Evolutionary conservation across 2,888 invertebrate species (phyloP), one percentile per base, ranked within the genome.

Genomic region (Drosophila melanosoma): DNA sequence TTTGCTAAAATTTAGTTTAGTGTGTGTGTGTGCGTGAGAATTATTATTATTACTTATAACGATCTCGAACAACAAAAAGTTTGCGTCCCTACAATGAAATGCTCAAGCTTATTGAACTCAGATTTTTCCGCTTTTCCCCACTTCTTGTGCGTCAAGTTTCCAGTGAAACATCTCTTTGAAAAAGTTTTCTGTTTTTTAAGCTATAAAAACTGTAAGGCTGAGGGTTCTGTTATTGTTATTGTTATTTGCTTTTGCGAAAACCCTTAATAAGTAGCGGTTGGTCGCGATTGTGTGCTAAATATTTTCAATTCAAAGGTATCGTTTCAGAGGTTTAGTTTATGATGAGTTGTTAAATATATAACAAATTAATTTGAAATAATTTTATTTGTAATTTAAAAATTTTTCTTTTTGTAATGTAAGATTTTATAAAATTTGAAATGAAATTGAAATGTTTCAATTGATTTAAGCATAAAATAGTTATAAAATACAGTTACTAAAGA

Each of bases 61-160:
- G 59, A 77, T 73, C 67, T 48, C 42, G 38, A 36, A 35, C 15
- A 68, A 70, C 58, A 51, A 69, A 83, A 82, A 84, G 60, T 74
- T 74, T 70, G 36, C 60, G 56, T 49, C 1, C 61, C 56, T 63
- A 54, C 56, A 70, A 38, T 38, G 59, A 42, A 57, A 65, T 57
- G 62, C 63, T 74, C 51, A 65, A 64, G 71, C 73, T 78, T 74
- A 76, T 78, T 81, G 76, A 81, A 81, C 69, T 57, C 58, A 53
- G 57, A 59, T 58, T 45, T 23, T 10, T 40, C 48, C 45, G 12
- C 12, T 29, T 32, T 38, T 20, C 11, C 48, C 17, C 29, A 29
- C 17, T n/a, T 32, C 32, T 23, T 38, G 23, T 54, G 29, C 33
- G 20, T 23, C 11, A 35, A 51, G 12, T 11, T 49, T 35, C 12